Evolutionary conservation across 2,113 vertebrate genomes (phyloP), one percentile per base, ranked within the genome.

Genomic region (Corythoichthys haematopterus): DNA sequence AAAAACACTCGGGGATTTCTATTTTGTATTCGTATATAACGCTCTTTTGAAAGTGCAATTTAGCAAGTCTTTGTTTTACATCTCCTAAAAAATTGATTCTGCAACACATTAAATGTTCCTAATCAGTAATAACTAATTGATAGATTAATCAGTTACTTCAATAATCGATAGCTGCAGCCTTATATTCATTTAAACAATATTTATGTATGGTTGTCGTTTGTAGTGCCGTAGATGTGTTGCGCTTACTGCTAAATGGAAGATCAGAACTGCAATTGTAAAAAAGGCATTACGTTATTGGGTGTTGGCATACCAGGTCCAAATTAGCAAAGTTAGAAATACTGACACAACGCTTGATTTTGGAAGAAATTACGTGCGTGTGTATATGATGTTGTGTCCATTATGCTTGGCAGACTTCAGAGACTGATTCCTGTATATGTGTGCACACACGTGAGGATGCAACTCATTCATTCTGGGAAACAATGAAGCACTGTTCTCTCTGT

Each of bases 391-490:
- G 59, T 43, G 38, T 4, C 37, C 38, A 33, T 69, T 64, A 36
- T 43, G 45, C 8, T 28, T 72, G 46, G 68, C 16, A 0, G 65
- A 74, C 73, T 73, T 85, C 71, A 81, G 72, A 84, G 71, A 74
- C 71, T 68, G 72, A 80, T 66, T 71, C 50, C 75, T 69, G 53
- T 65, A 38, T 73, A 78, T 68, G 12, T n/a, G n/a, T n/a, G n/a
- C n/a, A 70, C 76, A 85, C 74, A 78, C 77, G 52, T 72, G 70
- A 79, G 79, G 71, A 75, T 78, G 79, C 56, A 58, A 67, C 78
- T 80, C 78, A 83, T 88, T 87, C 86, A 85, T 86, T 72, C 72
- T 60, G 45, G 68, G 66, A 81, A 85, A 91, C 90, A 91, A 91
- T 89, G 82, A 63, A 66, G 52, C 81, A 85, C 83, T 92, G 88